Evolutionary conservation across 1,140 invertebrate genomes (phyloP), one percentile per base, ranked within the genome.

Genomic region (Drosophila rhopaloa): DNA sequence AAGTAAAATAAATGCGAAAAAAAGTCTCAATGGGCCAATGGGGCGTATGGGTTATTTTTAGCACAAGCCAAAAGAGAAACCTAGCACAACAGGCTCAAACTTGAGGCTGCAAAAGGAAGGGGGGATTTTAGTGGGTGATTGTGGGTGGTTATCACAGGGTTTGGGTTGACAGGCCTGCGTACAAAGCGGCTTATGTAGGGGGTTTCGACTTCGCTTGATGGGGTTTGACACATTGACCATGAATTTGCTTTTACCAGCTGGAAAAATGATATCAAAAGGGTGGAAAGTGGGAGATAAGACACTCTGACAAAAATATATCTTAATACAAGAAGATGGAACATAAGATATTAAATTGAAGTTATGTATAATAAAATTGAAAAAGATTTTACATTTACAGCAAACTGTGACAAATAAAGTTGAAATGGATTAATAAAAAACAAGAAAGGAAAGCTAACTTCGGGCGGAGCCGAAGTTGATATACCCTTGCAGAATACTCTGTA

Each of bases 151-250:
- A 29, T 29, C 13, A 37, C n/a, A 54, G 19, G 47, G 37, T 14
- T 41, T 66, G 40, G 55, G 61, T 40, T 48, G 44, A 13, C 51
- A 32, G 57, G 40, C 40, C 16, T 24, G n/a, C 37, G 38, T 27
- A 58, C 50, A 48, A 47, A 71, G 46, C 58, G 35, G 65, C 51
- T 76, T 65, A 76, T 53, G 41, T n/a, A n/a, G 35, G 65, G n/a
- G 29, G 27, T 63, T 44, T 37, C 14, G 41, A 37, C 19, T 43
- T 40, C 7, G 38, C 32, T 46, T 40, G 6, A 46, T 65, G 65
- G 74, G 66, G 62, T 82, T 84, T 89, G 84, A 89, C 84, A 88
- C 84, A 89, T 78, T 89, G 84, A 89, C 84, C 84, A 89, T 81
- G 84, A 88, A 85, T 85, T 85, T 76, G 50, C 19, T 48, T 48